Evolutionary conservation across 2,888 invertebrate species (phyloP).

Genomic region (Heliconius ethilla): DNA sequence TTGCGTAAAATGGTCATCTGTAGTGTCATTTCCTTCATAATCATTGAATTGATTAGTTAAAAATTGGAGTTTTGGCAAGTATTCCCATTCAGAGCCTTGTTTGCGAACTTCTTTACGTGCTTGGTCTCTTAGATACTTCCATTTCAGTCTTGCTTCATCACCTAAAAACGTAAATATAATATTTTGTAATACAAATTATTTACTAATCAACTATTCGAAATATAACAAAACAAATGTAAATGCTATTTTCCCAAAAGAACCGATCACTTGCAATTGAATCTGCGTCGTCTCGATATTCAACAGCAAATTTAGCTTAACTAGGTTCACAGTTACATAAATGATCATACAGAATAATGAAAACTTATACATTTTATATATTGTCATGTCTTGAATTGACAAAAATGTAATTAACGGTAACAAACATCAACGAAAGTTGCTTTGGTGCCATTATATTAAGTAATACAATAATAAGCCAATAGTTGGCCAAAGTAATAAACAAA

Average conservation of each 20-base stretch:
- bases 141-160: constrained; percentile 75
- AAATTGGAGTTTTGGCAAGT: constrained; percentile 70
- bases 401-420: not conserved
- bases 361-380: too few species aligned
- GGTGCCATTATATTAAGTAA: not conserved
- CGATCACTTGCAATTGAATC: too few species aligned
- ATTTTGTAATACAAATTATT: not conserved
- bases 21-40: constrained; percentile 64
- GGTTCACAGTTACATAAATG: not conserved
- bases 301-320: too few species aligned
- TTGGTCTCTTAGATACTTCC: constrained; percentile 77
- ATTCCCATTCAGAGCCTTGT: constrained; percentile 73
- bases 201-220: too few species aligned
- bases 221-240: too few species aligned
- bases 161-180: constrained; percentile 55
- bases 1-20: constrained; percentile 51
- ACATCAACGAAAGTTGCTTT: not conserved
- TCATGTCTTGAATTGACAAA: not conserved
- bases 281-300: too few species aligned
- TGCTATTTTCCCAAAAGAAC: too few species aligned
- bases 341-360: too few species aligned
- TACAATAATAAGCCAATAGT: not conserved
- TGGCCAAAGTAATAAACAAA: not conserved
- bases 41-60: constrained; percentile 75
- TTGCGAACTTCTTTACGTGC: constrained; percentile 75